These are phyloP conservation scores for Cepaea nemoralis DNA, from an alignment of 1,140 invertebrate genomes.

Conservation along the genomic window DNA sequence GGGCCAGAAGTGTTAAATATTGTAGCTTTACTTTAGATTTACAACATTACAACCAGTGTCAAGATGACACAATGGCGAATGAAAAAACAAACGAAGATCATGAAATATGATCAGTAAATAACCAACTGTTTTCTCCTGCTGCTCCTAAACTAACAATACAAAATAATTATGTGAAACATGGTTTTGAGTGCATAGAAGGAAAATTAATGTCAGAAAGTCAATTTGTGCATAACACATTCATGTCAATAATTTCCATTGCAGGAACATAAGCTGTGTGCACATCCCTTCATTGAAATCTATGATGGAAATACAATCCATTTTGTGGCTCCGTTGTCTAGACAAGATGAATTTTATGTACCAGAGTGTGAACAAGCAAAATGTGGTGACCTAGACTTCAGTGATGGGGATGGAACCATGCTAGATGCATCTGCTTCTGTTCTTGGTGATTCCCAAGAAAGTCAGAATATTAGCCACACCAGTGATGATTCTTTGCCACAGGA, in stretches of 20 bases:
- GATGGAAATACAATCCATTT: conserved; percentile 69
- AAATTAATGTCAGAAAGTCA: too few species aligned
- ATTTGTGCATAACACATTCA: too few species aligned
- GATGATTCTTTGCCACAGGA: not conserved
- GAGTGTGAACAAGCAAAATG: conserved; percentile 50
- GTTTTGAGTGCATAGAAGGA: too few species aligned
- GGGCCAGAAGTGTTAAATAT: too few species aligned
- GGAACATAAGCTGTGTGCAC: conserved; percentile 72
- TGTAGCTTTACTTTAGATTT: too few species aligned
- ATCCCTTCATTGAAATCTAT: conserved; percentile 73
- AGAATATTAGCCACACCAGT: conserved; percentile 1
- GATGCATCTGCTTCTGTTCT: conserved; percentile 2
- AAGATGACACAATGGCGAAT: too few species aligned
- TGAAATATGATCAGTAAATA: too few species aligned
- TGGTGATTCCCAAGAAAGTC: conserved; percentile 2
- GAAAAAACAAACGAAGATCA: too few species aligned
- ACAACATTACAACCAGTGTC: too few species aligned
- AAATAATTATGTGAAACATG: too few species aligned
- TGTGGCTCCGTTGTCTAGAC: conserved; percentile 72
- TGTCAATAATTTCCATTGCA: conserved; percentile 55
- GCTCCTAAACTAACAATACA: too few species aligned
- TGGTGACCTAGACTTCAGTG: not conserved
- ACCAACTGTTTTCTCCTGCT: too few species aligned
- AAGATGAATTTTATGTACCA: conserved; percentile 73
- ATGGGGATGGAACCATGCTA: not conserved